These are phyloP conservation scores for Pterois miles DNA, from an alignment of 2,797 vertebrate genomes.

Conservation along the genomic window DNA sequence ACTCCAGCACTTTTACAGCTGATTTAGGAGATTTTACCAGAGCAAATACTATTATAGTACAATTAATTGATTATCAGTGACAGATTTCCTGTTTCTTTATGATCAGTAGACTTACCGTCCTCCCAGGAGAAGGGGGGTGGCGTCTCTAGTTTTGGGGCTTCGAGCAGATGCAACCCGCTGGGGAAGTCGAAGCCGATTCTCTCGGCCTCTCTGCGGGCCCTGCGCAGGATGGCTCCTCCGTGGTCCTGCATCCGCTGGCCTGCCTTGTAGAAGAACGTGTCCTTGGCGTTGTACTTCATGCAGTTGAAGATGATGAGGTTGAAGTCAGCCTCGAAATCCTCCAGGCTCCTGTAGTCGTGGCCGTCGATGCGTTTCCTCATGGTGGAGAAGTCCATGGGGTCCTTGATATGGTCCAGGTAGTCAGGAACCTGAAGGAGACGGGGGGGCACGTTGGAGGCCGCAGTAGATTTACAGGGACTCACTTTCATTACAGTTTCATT, in stretches of 20 bases:
- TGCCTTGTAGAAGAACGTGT: slow-evolving; percentile 94
- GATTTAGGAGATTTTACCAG: not conserved
- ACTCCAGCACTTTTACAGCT: not conserved
- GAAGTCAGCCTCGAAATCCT: slow-evolving; percentile 95
- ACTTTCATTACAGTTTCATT: not conserved
- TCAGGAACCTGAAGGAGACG: slow-evolving; percentile 90
- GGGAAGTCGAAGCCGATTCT: slow-evolving; percentile 91
- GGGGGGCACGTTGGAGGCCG: not conserved
- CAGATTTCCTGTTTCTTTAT: not conserved
- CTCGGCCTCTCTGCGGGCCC: slow-evolving; percentile 88
- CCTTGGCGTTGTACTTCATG: slow-evolving; percentile 97
- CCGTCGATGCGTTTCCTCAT: slow-evolving; percentile 91
- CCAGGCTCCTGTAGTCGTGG: slow-evolving; percentile 89
- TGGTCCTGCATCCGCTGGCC: slow-evolving; percentile 93
- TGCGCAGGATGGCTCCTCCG: slow-evolving; percentile 92
- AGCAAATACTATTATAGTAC: not conserved
- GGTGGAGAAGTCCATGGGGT: slow-evolving; percentile 97
- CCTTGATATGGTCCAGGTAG: slow-evolving; percentile 94
- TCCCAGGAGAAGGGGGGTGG: slow-evolving; percentile 92
- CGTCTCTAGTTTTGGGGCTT: slow-evolving; percentile 86
- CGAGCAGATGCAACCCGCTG: slow-evolving; percentile 89
- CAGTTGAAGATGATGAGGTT: slow-evolving; percentile 96
- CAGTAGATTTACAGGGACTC: not conserved
- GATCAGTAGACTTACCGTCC: slow-evolving; percentile 84
- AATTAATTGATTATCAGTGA: not conserved